Conservation (phyloP, 1,140 invertebrate genomes). For the Drosophila kikkawai region DNA sequence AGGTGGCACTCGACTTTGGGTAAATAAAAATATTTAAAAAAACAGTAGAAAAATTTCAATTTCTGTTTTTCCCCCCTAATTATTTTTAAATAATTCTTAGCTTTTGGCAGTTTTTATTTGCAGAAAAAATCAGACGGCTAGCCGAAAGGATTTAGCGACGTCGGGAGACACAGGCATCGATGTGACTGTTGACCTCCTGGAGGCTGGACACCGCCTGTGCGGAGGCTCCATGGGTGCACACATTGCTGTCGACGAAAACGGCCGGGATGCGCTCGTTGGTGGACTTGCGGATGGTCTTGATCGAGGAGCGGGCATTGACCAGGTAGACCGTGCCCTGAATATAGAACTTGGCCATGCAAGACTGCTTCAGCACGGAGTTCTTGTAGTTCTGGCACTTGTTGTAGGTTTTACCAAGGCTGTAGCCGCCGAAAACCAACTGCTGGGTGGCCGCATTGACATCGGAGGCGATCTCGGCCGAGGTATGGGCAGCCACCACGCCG, state of each 20-base stretch:
- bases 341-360: constrained; percentile 63
- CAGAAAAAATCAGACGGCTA: background rate
- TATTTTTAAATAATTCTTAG: background rate
- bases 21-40: no score
- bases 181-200: constrained; percentile 46
- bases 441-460: constrained; percentile 70
- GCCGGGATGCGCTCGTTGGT: constrained; percentile 66
- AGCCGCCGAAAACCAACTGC: constrained; percentile 71
- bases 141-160: constrained; percentile 18
- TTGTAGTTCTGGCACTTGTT: constrained; percentile 66
- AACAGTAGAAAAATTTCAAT: background rate
- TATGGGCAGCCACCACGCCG: constrained; percentile 52
- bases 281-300: constrained; percentile 65
- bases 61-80: background rate
- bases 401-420: constrained; percentile 47
- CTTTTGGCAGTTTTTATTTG: constrained; percentile 24
- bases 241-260: constrained; percentile 63
- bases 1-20: no score
- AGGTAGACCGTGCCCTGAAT: constrained; percentile 57
- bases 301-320: constrained; percentile 58
- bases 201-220: constrained; percentile 52
- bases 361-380: constrained; percentile 33
- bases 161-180: constrained; percentile 58
- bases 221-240: constrained; percentile 66
- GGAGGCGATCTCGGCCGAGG: constrained; percentile 56